Evolutionary conservation across 2,797 vertebrate genomes (phyloP).

Genomic region (Sorex maritimensis): DNA sequence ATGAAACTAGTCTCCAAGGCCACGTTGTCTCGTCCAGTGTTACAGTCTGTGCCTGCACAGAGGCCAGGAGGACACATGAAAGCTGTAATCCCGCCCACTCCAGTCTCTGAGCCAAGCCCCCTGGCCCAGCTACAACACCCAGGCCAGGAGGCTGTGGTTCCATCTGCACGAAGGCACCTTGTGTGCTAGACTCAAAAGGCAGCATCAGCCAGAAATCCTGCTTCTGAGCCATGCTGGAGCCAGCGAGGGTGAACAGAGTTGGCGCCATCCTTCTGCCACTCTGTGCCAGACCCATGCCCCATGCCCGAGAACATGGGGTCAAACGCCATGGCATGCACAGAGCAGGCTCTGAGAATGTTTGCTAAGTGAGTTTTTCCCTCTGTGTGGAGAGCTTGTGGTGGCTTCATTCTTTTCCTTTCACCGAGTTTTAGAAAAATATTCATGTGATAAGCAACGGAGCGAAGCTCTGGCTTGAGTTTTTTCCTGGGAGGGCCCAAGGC

Average conservation of each 20-base stretch:
- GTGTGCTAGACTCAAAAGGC: background rate
- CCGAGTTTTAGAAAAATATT: conserved; percentile 64
- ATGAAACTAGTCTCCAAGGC: background rate
- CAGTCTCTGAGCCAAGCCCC: background rate
- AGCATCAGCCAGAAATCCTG: background rate
- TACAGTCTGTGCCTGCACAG: conserved; percentile 22
- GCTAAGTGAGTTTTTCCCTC: background rate
- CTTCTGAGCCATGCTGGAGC: conserved; percentile 15
- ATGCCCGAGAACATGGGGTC: background rate
- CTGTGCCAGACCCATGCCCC: background rate
- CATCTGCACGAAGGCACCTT: background rate
- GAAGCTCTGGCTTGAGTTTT: background rate
- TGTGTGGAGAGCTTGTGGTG: background rate
- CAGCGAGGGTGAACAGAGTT: background rate
- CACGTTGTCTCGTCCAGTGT: background rate
- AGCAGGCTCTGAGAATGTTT: conserved; percentile 30
- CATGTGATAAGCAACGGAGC: conserved; percentile 54
- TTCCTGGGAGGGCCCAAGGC: background rate
- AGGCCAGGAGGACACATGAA: background rate
- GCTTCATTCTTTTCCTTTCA: conserved; percentile 42
- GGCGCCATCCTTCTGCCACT: background rate
- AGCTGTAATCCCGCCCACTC: background rate
- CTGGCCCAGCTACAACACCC: background rate
- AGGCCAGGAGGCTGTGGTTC: too few relatives aligned
- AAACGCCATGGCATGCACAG: background rate